Conservation (phyloP, 1,140 invertebrate species). For the Contarinia nasturtii region DNA sequence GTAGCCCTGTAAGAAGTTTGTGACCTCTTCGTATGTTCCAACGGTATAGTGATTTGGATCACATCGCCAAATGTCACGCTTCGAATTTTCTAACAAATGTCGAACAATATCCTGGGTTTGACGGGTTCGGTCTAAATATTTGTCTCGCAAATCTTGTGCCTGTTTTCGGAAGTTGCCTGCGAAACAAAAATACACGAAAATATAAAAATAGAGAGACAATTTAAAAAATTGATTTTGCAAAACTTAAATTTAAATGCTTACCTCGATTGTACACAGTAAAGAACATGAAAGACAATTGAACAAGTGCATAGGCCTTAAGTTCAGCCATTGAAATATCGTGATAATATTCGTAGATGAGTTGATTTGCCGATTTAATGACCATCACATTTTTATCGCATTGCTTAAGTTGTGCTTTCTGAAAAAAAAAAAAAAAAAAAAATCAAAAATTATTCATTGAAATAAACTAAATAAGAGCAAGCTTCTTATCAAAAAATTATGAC, state of each 20-base stretch:
- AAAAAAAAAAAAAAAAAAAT: background rate
- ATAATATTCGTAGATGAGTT: slow-evolving; percentile 64
- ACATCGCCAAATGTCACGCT: slow-evolving; percentile 49
- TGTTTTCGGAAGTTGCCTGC: slow-evolving; percentile 49
- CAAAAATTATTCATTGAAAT: too few relatives aligned
- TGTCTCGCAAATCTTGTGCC: slow-evolving; percentile 34
- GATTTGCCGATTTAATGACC: slow-evolving; percentile 42
- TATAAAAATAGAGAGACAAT: background rate
- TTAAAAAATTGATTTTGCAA: too few relatives aligned
- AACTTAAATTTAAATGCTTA: background rate
- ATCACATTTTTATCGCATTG: background rate
- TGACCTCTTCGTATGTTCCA: slow-evolving; percentile 55
- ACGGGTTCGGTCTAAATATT: slow-evolving; percentile 39
- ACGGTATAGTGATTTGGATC: slow-evolving; percentile 37
- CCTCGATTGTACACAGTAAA: background rate
- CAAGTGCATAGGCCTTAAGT: slow-evolving; percentile 68
- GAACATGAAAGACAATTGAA: slow-evolving; percentile 72
- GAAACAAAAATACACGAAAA: slow-evolving; percentile 45
- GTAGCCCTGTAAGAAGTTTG: slow-evolving; percentile 34
- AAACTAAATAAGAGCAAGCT: too few relatives aligned
- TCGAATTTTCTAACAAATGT: slow-evolving; percentile 39
- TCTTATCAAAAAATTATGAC: too few relatives aligned
- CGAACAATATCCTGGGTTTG: slow-evolving; percentile 44
- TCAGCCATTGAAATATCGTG: slow-evolving; percentile 55
- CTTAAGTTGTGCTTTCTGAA: background rate